Base-by-base conservation (phyloP, 2,888 invertebrate genomes). In the Phortica okadai region DNA sequence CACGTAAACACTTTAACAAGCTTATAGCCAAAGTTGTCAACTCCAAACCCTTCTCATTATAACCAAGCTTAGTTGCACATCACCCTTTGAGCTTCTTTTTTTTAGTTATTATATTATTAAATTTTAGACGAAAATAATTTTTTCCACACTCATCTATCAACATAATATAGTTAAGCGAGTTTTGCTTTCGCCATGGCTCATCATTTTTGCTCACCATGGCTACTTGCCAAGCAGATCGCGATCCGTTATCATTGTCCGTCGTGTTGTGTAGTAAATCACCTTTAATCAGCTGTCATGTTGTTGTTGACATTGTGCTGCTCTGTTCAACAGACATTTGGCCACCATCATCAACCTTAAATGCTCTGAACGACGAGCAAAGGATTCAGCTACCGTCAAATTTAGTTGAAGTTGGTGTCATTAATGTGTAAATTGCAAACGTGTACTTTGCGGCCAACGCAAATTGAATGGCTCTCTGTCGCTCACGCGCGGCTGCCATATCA, bases 1-100 rank as follows among this genome's bases (percentile, higher is more conserved):
- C 88, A 88, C 88, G 85, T 87, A 86, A 88, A 87, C 88, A 87
- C 88, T 85, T 83, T 87, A 74, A 77, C 45, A 56, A 72, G 58
- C 21, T 69, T 50, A 50, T 11, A 14, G 77, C 76, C 72, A 77
- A 74, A 74, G 73, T 74, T 76, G 50, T 6, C 10, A 14, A 50
- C 50, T 50, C 2, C 14, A 14, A 50, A 50, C 50, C 2, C 8
- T 14, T 6, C 8, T 5, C 50, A 1, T 7, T 25, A 69, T 10
- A 16, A 16, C n/a, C 8, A 66, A 66, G 14, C 8, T 14, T 16
- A 14, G 10, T 50, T 50, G 50, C 50, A 8, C 2, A 8, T 5
- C 6, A 1, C 6, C 1, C 50, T 50, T 14, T 0, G 5, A 2
- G 2, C 50, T 11, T 2, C 14, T 50, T 50, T 50, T 50, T 50